Conservation (phyloP, 2,888 invertebrate species). For the Saturnia pavonia region DNA sequence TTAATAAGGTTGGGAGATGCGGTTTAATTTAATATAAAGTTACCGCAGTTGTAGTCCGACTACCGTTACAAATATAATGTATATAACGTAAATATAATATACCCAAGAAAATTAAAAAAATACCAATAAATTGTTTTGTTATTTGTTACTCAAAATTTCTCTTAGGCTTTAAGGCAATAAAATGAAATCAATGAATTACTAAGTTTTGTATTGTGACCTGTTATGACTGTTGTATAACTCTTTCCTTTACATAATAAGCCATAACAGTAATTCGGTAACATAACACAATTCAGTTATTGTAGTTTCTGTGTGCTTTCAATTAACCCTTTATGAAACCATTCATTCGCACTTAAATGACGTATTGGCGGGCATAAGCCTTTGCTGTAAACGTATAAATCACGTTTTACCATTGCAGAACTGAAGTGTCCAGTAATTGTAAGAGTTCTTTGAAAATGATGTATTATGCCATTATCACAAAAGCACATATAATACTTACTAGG, state of each 20-base stretch:
- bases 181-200: background rate
- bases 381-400: constrained; percentile 21
- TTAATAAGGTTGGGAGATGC: background rate
- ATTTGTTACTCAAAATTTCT: background rate
- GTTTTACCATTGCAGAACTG: constrained; percentile 34
- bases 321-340: constrained; percentile 25
- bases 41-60: background rate
- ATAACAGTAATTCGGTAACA: constrained; percentile 17
- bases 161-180: background rate
- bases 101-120: background rate
- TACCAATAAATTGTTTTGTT: background rate
- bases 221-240: background rate
- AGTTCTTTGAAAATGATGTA: constrained; percentile 40
- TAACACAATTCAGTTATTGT: constrained; percentile 34
- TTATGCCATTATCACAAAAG: constrained; percentile 53
- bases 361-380: constrained; percentile 21
- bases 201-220: background rate
- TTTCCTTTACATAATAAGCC: background rate
- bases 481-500: constrained; percentile 34
- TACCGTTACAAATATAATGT: too few species aligned
- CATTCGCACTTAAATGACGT: constrained; percentile 24
- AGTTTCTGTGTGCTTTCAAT: constrained; percentile 24
- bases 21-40: background rate
- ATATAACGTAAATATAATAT: too few species aligned
- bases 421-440: constrained; percentile 40